These are phyloP conservation scores for Ischnus inquisitorius DNA, from an alignment of 2,888 invertebrate genomes.

Conservation along the genomic window DNA sequence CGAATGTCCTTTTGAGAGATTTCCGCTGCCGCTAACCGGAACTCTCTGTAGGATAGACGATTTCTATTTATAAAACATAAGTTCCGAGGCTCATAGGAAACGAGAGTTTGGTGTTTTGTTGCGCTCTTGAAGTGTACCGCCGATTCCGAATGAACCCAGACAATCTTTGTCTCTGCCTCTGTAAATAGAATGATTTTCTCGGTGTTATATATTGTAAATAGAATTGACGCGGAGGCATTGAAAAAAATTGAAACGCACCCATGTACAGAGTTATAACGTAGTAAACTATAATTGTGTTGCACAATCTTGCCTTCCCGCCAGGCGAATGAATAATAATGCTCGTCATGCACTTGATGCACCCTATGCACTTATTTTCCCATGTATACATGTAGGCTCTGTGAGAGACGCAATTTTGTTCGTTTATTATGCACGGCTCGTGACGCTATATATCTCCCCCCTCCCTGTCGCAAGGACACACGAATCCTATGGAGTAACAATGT, in stretches of 20 bases:
- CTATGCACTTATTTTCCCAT: conserved; percentile 29
- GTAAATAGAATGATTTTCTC: neutral
- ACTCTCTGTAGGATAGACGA: neutral
- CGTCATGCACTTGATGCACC: conserved; percentile 31
- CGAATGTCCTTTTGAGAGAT: neutral
- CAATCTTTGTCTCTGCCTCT: neutral
- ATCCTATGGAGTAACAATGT: neutral
- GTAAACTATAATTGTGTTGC: conserved; percentile 6
- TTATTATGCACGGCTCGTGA: conserved; percentile 40
- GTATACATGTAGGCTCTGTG: conserved; percentile 8
- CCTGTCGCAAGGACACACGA: conserved; percentile 3
- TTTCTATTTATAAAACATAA: conserved; percentile 49
- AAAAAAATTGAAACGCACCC: neutral
- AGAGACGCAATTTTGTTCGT: conserved; percentile 25
- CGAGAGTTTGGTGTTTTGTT: conserved; percentile 17
- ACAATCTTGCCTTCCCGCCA: neutral
- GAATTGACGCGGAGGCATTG: neutral
- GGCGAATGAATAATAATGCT: neutral
- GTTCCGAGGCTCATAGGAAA: conserved; percentile 1
- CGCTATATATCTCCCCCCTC: neutral
- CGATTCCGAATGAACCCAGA: neutral
- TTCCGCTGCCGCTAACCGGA: conserved; percentile 6
- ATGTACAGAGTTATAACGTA: conserved; percentile 5
- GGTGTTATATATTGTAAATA: neutral
- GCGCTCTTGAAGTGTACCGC: neutral